Evolutionary conservation across 2,888 invertebrate genomes (phyloP), one percentile per base, ranked within the genome.

Genomic region (Drosophila hawaiiensis): DNA sequence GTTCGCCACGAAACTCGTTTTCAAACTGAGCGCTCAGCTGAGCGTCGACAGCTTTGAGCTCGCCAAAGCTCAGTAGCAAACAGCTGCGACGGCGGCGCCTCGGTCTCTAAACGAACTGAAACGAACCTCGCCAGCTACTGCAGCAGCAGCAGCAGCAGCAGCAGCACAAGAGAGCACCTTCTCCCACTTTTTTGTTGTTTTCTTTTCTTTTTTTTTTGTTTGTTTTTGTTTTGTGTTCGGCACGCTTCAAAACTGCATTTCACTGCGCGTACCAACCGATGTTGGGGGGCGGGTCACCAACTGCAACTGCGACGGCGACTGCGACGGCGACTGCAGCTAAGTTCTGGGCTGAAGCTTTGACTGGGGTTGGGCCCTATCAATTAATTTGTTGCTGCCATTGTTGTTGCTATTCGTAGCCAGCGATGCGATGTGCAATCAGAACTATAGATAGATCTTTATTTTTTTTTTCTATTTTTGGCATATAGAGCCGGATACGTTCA

Each of bases 1-100:
- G 79, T 77, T 84, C 88, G 82, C 82, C 79, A 84, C 83, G 87
- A 89, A 91, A 90, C 91, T 91, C 86, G 92, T 91, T 91, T 90
- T 83, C 71, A 90, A 82, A 92, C 91, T 92, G 83, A 91, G 78
- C 70, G 69, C 78, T 76, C 82, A 73, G 82, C 72, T 73, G 84
- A 73, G 76, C 73, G 62, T n/a, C 63, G 35, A 28, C 66, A 68
- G 80, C 76, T 78, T 78, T 76, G 76, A 68, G 74, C 70, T 61
- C 61, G 37, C 16, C 54, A 68, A 79, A 86, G 82, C 80, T 80
- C 77, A 59, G 80, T 73, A 60, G 77, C 83, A 67, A 64, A 66
- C 73, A 62, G 73, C 73, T 47, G 37, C 49, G 71, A 50, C 74
- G 33, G 50, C 68, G 70, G 68, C 75, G 68, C 73, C 64, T 43